phyloP scores from a whole-genome alignment of 2,113 vertebrate species.

The Oncorhynchus mykiss region DNA sequence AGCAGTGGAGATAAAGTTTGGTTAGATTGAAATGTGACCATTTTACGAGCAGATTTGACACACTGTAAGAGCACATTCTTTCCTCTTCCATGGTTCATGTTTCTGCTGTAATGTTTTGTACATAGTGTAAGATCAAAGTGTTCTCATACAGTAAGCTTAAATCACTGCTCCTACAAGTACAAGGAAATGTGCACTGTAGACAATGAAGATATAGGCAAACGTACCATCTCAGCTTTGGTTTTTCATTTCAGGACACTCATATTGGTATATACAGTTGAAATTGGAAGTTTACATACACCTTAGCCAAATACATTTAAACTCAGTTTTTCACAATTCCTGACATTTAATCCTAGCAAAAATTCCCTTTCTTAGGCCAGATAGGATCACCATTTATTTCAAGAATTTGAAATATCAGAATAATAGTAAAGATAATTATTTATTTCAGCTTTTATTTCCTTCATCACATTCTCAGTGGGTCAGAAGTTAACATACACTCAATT shows the following conservation, averaged over 20 bases:
- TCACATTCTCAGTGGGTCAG: too few species aligned
- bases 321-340: too few species aligned
- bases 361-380: too few species aligned
- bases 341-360: too few species aligned
- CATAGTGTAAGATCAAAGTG: slow-evolving; percentile 11
- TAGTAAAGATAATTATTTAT: too few species aligned
- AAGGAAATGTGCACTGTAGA: not conserved
- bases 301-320: too few species aligned
- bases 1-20: slow-evolving; percentile 9
- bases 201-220: not conserved
- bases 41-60: too few species aligned
- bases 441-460: too few species aligned
- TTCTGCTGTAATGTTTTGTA: slow-evolving; percentile 5
- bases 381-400: too few species aligned
- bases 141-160: not conserved
- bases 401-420: too few species aligned
- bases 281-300: too few species aligned
- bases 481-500: too few species aligned
- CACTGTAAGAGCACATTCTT: not conserved
- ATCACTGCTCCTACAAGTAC: not conserved
- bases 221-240: slow-evolving; percentile 2
- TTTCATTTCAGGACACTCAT: slow-evolving; percentile 14
- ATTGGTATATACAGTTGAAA: not conserved
- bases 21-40: not conserved
- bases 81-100: not conserved